Percentiles rank a stretch among this genome's conserved stretches.
Evolutionary conservation across 2,888 invertebrate species (phyloP).

Genomic region (Macrosiphum euphorbiae): DNA sequence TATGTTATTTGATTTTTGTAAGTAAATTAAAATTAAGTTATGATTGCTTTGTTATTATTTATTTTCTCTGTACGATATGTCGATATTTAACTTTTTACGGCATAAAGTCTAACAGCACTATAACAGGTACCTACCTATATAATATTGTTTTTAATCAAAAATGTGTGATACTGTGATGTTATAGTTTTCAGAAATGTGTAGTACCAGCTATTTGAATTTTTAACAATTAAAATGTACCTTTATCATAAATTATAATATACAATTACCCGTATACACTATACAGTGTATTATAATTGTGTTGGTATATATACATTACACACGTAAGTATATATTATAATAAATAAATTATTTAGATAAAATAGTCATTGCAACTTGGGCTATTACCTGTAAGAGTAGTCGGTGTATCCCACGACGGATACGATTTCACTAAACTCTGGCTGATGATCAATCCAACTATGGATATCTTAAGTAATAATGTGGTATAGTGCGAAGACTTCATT

Average conservation of each 20-base stretch:
- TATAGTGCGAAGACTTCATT: slow-evolving; percentile 22
- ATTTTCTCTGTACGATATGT: neutral
- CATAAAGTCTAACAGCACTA: neutral
- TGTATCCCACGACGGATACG: slow-evolving; percentile 53
- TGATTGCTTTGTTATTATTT: neutral
- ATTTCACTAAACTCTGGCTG: slow-evolving; percentile 26
- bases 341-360: neutral
- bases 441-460: slow-evolving; percentile 42
- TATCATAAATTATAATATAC: neutral
- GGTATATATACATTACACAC: no score
- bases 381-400: slow-evolving; percentile 38
- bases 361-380: neutral
- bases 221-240: neutral
- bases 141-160: neutral
- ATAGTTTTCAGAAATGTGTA: neutral
- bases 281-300: neutral
- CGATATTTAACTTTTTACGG: neutral
- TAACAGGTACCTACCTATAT: neutral
- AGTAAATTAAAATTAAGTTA: neutral
- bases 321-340: neutral
- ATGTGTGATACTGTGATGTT: neutral
- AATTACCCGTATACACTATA: slow-evolving; percentile 17
- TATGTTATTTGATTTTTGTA: neutral
- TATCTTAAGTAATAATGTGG: slow-evolving; percentile 20
- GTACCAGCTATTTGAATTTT: neutral